Conservation (phyloP, 2,888 invertebrate species). For the Tineola bisselliella region DNA sequence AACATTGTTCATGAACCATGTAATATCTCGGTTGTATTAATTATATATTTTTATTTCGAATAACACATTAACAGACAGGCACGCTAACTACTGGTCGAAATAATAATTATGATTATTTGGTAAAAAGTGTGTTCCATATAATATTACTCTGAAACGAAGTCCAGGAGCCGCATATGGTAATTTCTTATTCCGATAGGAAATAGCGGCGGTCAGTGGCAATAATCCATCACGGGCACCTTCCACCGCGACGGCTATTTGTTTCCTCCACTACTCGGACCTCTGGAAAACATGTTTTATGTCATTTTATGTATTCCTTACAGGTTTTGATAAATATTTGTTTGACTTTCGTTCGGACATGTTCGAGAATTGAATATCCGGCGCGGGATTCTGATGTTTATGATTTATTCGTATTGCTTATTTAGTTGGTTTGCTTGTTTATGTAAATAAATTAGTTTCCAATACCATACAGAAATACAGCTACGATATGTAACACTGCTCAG, state of each 20-base stretch:
- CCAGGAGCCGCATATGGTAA: conserved; percentile 64
- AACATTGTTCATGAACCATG: too few species aligned
- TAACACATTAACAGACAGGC: too few species aligned
- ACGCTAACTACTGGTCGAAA: too few species aligned
- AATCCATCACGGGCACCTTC: conserved; percentile 52
- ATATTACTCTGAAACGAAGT: conserved; percentile 24
- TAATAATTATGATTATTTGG: not conserved
- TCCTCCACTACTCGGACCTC: conserved; percentile 26
- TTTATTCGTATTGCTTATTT: not conserved
- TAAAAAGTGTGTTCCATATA: not conserved
- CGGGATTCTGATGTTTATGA: conserved; percentile 14
- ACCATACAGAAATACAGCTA: too few species aligned
- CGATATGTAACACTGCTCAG: too few species aligned
- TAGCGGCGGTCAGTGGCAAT: conserved; percentile 66
- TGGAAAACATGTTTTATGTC: conserved; percentile 51
- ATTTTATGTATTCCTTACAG: conserved; percentile 66
- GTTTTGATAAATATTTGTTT: conserved; percentile 68
- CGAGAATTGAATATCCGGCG: conserved; percentile 63
- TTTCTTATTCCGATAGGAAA: conserved; percentile 67
- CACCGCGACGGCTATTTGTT: conserved; percentile 40
- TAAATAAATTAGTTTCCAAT: too few species aligned
- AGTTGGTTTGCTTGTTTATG: not conserved
- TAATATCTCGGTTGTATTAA: too few species aligned
- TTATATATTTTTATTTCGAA: too few species aligned
- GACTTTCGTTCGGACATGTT: conserved; percentile 54